Evolutionary conservation across 2,888 invertebrate genomes (phyloP).

Genomic region (Cordilura impudica): DNA sequence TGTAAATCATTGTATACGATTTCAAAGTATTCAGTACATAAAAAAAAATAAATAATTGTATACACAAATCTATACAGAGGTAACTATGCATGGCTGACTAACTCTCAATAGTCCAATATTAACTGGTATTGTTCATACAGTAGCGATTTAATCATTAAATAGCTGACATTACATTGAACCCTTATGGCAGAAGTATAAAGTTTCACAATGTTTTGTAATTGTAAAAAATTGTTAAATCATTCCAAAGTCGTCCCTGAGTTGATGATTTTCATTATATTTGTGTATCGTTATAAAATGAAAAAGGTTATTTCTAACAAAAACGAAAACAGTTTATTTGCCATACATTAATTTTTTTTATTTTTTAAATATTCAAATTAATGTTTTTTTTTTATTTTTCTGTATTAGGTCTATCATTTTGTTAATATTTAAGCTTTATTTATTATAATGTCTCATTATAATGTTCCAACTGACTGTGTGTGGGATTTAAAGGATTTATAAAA

Average conservation of each 20-base stretch:
- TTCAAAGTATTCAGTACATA: conserved; percentile 39
- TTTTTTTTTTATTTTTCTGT: neutral
- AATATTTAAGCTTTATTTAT: conserved; percentile 53
- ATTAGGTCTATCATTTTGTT: conserved; percentile 35
- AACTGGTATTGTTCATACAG: conserved; percentile 43
- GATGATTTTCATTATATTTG: neutral
- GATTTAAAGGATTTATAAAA: conserved; percentile 58
- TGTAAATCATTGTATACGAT: conserved; percentile 9
- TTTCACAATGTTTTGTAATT: conserved; percentile 39
- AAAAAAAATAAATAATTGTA: no score
- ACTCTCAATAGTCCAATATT: neutral
- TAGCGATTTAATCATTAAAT: conserved; percentile 65
- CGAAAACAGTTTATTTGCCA: neutral
- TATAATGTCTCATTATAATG: conserved; percentile 42
- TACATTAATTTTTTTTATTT: neutral
- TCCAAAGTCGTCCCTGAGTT: neutral
- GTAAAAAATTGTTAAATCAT: neutral
- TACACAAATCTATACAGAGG: no score
- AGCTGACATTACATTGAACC: conserved; percentile 61
- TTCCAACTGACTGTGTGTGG: conserved; percentile 43
- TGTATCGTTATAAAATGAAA: neutral
- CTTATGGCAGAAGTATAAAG: conserved; percentile 47
- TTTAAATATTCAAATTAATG: neutral
- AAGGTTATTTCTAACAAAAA: neutral
- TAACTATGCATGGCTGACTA: no score